Base-by-base conservation (phyloP, 2,888 invertebrate species). In the Taenaris catops region DNA sequence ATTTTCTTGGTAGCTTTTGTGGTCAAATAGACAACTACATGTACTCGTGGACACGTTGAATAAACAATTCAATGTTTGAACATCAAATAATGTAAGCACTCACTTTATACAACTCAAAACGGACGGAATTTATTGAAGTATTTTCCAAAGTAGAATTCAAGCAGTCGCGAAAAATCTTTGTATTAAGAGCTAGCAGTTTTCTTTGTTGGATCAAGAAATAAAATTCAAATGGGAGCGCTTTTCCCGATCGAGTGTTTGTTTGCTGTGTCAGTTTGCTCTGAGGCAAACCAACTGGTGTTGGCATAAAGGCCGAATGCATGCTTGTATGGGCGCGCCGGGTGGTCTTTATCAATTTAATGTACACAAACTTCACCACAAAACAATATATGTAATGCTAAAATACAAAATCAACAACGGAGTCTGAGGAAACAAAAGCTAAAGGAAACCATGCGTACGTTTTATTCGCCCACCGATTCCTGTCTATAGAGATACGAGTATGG, bases 341-440 rank as follows among this genome's bases (percentile, higher is more conserved):
- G 84, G 84, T 83, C 84, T 80, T 72, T 78, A 83, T 84, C 84
- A 84, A n/a, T 79, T 67, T 57, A 78, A 80, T 58, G 72, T 80
- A 81, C 79, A 84, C 81, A 80, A 51, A 47, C 64, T 72, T 76
- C 71, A 69, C 64, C 65, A 69, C 68, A 78, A 31, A 31, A 31
- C 71, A 76, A 74, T 69, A 68, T 72, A n/a, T n/a, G n/a, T n/a
- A 71, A 74, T 73, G 67, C 57, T 53, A 57, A 73, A 74, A 73
- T 63, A 66, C 58, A 67, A 67, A 67, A 74, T 57, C 63, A 76
- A 78, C 78, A 74, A 49, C 19, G 46, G 36, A 42, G 46, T 37
- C 35, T 45, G 39, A 41, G 36, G 38, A 27, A 45, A 41, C 42
- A 45, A 45, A 42, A 43, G 25, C 38, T 40, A 38, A 41, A 41